Evolutionary conservation across 30 jellyfish, hydroid and myxozoan genomes (phyloP).

Genomic region (Calvadosia cruxmelitensis): DNA sequence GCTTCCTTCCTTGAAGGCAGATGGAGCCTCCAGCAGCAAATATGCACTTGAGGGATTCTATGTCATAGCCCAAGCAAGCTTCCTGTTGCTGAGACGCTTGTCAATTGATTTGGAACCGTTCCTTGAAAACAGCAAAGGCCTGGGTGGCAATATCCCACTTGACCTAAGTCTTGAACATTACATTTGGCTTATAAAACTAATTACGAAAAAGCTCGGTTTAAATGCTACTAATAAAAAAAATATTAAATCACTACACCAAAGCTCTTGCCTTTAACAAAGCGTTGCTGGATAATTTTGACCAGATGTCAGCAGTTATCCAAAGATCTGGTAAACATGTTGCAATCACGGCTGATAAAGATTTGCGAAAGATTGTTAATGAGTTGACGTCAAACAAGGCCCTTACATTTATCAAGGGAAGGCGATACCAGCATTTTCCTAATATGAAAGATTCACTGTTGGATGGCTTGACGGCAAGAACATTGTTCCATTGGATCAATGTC

Average conservation of each 20-base stretch:
- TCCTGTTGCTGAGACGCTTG: slow-evolving; percentile 4
- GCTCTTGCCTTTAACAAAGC: slow-evolving; percentile 34
- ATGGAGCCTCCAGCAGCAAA: slow-evolving; percentile 18
- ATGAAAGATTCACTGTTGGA: slow-evolving; percentile 11
- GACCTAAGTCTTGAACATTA: slow-evolving; percentile 27
- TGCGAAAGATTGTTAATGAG: slow-evolving; percentile 15
- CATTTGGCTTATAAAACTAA: slow-evolving; percentile 12
- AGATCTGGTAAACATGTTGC: slow-evolving; percentile 26
- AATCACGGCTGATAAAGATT: slow-evolving; percentile 15
- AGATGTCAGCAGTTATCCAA: slow-evolving; percentile 8
- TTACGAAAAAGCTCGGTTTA: slow-evolving; percentile 20
- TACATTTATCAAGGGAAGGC: slow-evolving; percentile 6
- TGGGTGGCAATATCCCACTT: slow-evolving; percentile 36
- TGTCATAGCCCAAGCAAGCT: slow-evolving; percentile 15
- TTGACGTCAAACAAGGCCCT: slow-evolving; percentile 8
- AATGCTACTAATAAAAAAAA: slow-evolving; percentile 21
- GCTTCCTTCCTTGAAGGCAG: slow-evolving; percentile 17
- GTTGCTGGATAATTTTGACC: slow-evolving; percentile 27
- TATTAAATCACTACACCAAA: slow-evolving; percentile 18
- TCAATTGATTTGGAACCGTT: slow-evolving; percentile 14
- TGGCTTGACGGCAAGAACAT: slow-evolving; percentile 11
- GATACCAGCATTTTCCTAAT: slow-evolving; percentile 3
- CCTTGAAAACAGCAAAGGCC: slow-evolving; percentile 16
- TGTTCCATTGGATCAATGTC: slow-evolving; percentile 20
- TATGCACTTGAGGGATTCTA: slow-evolving; percentile 34